Conservation (phyloP, 2,797 vertebrate species). For the Neosilurus mollespiculum region DNA sequence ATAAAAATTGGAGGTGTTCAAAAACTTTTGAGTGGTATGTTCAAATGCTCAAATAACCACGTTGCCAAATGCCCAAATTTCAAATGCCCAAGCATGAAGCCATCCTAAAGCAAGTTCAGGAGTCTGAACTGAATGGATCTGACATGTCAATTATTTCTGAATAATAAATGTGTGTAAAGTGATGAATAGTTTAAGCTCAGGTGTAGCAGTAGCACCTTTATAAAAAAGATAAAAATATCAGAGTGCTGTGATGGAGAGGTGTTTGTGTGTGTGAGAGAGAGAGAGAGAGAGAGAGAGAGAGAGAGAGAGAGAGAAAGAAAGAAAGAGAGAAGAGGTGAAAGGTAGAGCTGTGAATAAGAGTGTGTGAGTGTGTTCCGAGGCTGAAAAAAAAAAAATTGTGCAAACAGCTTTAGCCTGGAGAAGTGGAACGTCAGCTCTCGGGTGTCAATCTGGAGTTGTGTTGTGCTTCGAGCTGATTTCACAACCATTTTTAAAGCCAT, state of each 20-base stretch:
- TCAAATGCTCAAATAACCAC: background rate
- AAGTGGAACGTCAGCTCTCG: slow-evolving; percentile 4
- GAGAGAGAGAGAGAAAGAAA: background rate
- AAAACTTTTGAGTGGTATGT: too few species aligned
- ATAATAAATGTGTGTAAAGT: background rate
- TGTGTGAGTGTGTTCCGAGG: background rate
- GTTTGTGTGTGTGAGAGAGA: slow-evolving; percentile 1
- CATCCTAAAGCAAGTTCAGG: background rate
- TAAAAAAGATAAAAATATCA: background rate
- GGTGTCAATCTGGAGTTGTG: slow-evolving; percentile 16
- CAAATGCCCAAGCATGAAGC: background rate
- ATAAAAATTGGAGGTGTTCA: too few species aligned
- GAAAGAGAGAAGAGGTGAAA: background rate
- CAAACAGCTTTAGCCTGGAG: slow-evolving; percentile 10
- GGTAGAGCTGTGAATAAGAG: background rate
- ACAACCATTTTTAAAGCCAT: slow-evolving; percentile 15
- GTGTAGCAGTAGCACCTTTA: background rate
- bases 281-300: background rate
- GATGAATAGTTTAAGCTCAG: background rate
- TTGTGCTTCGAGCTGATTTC: slow-evolving; percentile 22
- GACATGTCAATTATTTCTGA: background rate
- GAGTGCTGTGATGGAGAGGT: background rate
- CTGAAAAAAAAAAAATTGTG: background rate
- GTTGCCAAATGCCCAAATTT: background rate
- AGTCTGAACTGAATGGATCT: background rate